Evolutionary conservation across 1,140 invertebrate species (phyloP), one percentile per base, ranked within the genome.

Genomic region (Bacillus rossius): DNA sequence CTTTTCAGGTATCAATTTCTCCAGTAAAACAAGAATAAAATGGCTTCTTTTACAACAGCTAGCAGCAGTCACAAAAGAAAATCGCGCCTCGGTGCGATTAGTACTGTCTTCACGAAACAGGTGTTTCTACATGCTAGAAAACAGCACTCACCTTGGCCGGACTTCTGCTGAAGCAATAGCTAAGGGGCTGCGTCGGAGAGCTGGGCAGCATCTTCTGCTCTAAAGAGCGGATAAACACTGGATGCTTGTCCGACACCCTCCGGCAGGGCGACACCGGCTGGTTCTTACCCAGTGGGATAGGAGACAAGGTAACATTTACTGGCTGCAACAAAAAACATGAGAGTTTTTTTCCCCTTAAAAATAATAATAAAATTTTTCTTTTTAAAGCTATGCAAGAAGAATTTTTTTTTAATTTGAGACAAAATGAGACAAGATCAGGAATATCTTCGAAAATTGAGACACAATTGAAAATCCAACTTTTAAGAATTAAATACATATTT

Each of bases 101-200:
- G n/a, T n/a, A n/a, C n/a, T n/a, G n/a, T n/a, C n/a, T n/a, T n/a
- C n/a, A n/a, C n/a, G n/a, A n/a, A n/a, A n/a, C n/a, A n/a, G n/a
- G n/a, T n/a, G n/a, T n/a, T n/a, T n/a, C n/a, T n/a, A n/a, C n/a
- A n/a, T n/a, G n/a, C n/a, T n/a, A n/a, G n/a, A n/a, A n/a, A n/a
- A n/a, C n/a, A n/a, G n/a, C n/a, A 67, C 67, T 70, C 77, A 93
- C 91, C 83, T 94, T 93, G 56, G 91, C 89, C 14, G 94, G 92
- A 76, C 93, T 96, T 55, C 85, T 81, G 71, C 86, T 91, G 71
- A 98, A 94, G 61, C 85, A 86, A 75, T 95, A 98, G 45, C 85
- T 86, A 61, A 92, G 76, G 60, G 84, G 83, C 50, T 83, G 79
- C 17, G 81, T 77, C 23, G 81, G 76, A 1, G 79, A 77, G 57